These are phyloP conservation scores for Coelopa frigida DNA, from an alignment of 1,140 invertebrate genomes.

Conservation along the genomic window DNA sequence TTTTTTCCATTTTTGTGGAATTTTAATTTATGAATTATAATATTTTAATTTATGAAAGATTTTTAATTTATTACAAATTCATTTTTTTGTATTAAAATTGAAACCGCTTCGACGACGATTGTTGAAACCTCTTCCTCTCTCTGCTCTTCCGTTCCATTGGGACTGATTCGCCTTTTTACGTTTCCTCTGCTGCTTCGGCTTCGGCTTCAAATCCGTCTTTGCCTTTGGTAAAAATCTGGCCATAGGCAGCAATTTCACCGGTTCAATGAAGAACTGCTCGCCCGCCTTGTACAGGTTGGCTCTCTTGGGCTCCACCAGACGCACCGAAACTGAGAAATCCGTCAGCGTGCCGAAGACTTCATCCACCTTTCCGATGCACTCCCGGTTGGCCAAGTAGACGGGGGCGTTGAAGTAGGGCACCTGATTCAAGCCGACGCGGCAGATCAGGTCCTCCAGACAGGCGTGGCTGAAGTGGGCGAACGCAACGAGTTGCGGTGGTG, in stretches of 20 bases:
- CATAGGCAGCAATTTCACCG: conserved; percentile 79
- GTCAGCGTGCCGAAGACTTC: conserved; percentile 92
- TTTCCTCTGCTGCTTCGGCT: too few species aligned
- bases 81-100: too few species aligned
- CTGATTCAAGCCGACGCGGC: conserved; percentile 79
- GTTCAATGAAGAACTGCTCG: conserved; percentile 82
- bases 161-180: too few species aligned
- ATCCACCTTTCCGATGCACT: conserved; percentile 94
- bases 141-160: too few species aligned
- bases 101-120: too few species aligned
- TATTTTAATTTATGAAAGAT: too few species aligned
- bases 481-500: too few species aligned
- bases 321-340: conserved; percentile 87
- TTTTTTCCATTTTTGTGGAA: too few species aligned
- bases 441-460: conserved; percentile 87
- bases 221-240: conserved; percentile 75
- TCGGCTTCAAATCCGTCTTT: too few species aligned
- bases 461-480: conserved; percentile 77
- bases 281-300: conserved; percentile 77
- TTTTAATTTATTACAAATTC: too few species aligned
- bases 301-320: conserved; percentile 81
- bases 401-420: conserved; percentile 98
- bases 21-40: too few species aligned
- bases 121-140: too few species aligned
- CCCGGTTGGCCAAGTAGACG: conserved; percentile 89